phyloP scores from a whole-genome alignment of 2,888 invertebrate genomes.

The Drosophila nr. perissopoda region DNA sequence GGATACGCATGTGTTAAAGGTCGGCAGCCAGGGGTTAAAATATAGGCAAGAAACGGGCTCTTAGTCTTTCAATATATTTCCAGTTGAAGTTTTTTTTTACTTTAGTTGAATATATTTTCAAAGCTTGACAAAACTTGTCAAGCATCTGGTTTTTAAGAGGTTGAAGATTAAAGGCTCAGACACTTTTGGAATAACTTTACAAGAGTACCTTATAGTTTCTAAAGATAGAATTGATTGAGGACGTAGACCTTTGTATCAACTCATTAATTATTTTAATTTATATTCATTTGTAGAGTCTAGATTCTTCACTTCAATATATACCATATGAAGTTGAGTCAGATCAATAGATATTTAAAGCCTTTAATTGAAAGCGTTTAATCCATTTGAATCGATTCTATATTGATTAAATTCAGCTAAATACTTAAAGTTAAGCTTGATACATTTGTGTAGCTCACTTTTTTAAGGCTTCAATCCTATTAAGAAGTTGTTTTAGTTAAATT shows the following conservation, averaged over 20 bases:
- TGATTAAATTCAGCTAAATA: background rate
- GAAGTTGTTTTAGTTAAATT: background rate
- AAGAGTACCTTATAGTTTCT: background rate
- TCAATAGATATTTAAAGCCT: background rate
- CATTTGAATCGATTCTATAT: background rate
- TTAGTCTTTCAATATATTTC: background rate
- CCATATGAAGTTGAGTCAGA: background rate
- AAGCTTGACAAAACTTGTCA: background rate
- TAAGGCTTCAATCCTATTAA: background rate
- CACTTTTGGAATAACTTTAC: background rate
- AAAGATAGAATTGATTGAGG: background rate
- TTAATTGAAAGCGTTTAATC: background rate
- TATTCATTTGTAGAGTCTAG: too few species aligned
- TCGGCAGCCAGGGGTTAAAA: constrained; percentile 25
- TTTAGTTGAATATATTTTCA: background rate
- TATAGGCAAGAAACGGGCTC: constrained; percentile 3
- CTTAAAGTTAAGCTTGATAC: background rate
- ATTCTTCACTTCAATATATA: background rate
- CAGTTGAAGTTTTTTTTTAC: constrained; percentile 5
- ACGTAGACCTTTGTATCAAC: background rate
- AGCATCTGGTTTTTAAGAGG: background rate
- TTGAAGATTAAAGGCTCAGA: background rate
- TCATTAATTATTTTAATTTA: background rate
- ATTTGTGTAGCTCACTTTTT: background rate
- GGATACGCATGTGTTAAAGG: constrained; percentile 29